Evolutionary conservation across 2,113 vertebrate species (phyloP).

Genomic region (Rhinichthys klamathensis): DNA sequence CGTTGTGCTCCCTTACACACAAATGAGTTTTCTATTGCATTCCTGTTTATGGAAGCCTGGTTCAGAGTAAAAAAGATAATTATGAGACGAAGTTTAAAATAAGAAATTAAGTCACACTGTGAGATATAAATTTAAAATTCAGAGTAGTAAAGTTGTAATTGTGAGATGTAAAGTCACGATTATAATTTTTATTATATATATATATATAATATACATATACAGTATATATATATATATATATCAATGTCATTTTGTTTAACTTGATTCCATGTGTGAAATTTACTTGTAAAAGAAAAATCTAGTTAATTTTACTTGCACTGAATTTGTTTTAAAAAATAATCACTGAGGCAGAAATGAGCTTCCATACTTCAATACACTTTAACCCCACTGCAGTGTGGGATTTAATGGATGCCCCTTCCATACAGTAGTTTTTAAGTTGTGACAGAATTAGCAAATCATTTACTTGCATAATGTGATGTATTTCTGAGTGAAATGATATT

Average conservation of each 20-base stretch:
- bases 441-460: too few species aligned
- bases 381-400: slow-evolving; percentile 68
- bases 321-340: too few species aligned
- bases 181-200: neutral
- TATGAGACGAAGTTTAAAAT: neutral
- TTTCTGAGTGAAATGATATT: neutral
- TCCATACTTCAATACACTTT: neutral
- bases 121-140: too few species aligned
- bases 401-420: slow-evolving; percentile 40
- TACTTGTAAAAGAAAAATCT: neutral
- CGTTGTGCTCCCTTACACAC: slow-evolving; percentile 56
- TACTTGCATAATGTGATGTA: neutral
- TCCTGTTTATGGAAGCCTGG: slow-evolving; percentile 51
- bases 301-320: too few species aligned
- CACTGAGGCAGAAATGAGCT: neutral
- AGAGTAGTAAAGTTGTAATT: too few species aligned
- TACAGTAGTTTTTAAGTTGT: too few species aligned
- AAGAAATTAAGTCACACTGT: neutral
- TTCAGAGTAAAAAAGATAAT: neutral
- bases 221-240: too few species aligned
- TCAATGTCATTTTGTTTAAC: too few species aligned
- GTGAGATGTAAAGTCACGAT: neutral
- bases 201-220: neutral
- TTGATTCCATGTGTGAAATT: neutral
- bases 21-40: slow-evolving; percentile 61